Evolutionary conservation across 2,113 vertebrate genomes (phyloP).

Genomic region (Callithrix jacchus): DNA sequence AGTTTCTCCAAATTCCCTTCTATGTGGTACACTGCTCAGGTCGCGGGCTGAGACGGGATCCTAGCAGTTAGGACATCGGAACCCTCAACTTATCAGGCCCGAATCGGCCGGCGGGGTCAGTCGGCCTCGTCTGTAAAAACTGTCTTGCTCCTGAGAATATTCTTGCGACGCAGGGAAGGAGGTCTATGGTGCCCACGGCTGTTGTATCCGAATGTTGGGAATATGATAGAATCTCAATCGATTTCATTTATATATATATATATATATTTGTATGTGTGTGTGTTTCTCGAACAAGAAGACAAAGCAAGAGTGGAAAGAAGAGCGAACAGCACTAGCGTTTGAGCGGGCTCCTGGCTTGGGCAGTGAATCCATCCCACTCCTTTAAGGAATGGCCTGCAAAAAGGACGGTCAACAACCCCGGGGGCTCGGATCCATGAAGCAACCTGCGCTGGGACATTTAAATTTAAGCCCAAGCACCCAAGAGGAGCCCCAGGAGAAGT

Average conservation of each 20-base stretch:
- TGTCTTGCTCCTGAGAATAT: not conserved
- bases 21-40: not conserved
- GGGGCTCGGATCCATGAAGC: fast-evolving
- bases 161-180: not conserved
- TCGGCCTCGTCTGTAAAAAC: not conserved
- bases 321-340: not conserved
- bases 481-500: fast-evolving
- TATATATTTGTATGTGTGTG: not conserved
- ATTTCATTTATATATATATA: not conserved
- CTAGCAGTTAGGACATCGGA: not conserved
- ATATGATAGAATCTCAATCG: not conserved
- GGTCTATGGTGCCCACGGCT: not conserved
- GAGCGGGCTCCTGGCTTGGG: not conserved
- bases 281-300: not conserved
- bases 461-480: not conserved
- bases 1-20: not conserved
- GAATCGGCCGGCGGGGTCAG: too few species aligned
- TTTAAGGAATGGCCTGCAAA: not conserved
- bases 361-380: not conserved
- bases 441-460: not conserved
- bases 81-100: not conserved
- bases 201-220: not conserved
- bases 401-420: not conserved
- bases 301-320: not conserved
- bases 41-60: not conserved